Evolutionary conservation across 2,888 invertebrate species (phyloP), one percentile per base, ranked within the genome.

Genomic region (Melangyna quadrimaculata): DNA sequence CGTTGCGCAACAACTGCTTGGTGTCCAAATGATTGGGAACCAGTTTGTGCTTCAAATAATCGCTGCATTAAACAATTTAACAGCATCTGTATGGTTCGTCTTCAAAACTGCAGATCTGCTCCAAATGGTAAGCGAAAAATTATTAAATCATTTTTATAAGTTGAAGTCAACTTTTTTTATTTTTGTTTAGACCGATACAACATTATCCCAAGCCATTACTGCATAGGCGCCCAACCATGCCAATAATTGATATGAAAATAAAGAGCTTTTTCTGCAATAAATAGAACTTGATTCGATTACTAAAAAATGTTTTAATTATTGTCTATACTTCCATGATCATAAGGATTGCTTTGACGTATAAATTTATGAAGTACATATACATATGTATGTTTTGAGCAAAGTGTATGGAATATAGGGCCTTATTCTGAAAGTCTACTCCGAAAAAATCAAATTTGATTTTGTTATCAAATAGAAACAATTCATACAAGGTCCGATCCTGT

Each of bases 11-110:
- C 17, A 2, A 19, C 19, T n/a, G n/a, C n/a, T 12, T 53, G 53
- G 29, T 78, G 78, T 48, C 73, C 69, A 19, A 22, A 32, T 32
- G 12, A 10, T 12, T 83, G 82, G 67, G 3, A 67, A 14, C 82
- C 82, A 35, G 82, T 83, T 10, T 83, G 82, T 14, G 82, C 69
- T 1, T 55, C 78, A 6, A 78, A 78, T 19, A 63, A 69, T 14
- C 27, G 32, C 1, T 74, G 73, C 14, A 40, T 83, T 22, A 51
- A 63, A 35, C 14, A 10, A 22, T 83, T 83, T 14, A 22, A 40
- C 19, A 83, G 73, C 27, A 17, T 19, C n/a, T 83, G 82, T 22
- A 10, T 45, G 22, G 19, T 83, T 10, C 63, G 57, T 1, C 19
- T 70, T 27, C 40, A 40, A 22, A 82, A 82, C 19, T 82, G 82